Conservation (phyloP, 2,888 invertebrate genomes). For the Drosophila tripunctata region DNA sequence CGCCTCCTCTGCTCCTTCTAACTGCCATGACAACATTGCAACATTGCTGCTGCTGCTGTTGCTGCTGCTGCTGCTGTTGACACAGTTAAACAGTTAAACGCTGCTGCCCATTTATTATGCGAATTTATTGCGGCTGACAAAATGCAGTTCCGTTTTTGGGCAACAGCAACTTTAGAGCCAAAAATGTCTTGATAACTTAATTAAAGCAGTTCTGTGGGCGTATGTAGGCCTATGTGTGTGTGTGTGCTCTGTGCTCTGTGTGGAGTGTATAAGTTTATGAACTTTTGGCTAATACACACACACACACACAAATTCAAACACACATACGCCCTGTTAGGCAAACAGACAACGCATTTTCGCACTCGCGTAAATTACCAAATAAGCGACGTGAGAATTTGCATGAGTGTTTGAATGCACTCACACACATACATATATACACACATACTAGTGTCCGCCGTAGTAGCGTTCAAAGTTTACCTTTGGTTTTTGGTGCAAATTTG, state of each 20-base stretch:
- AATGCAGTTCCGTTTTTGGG: slow-evolving; percentile 46
- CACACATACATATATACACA: neutral
- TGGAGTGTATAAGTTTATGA: slow-evolving; percentile 47
- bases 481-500: slow-evolving; percentile 77
- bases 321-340: slow-evolving; percentile 32
- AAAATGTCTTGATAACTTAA: slow-evolving; percentile 68
- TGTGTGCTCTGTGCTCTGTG: slow-evolving; percentile 31
- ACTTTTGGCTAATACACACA: slow-evolving; percentile 38
- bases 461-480: slow-evolving; percentile 73
- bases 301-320: slow-evolving; percentile 2
- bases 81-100: slow-evolving; percentile 72
- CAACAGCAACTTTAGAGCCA: slow-evolving; percentile 34
- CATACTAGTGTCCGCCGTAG: slow-evolving; percentile 47
- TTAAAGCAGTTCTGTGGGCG: slow-evolving; percentile 40
- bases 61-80: slow-evolving; percentile 57
- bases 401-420: slow-evolving; percentile 30
- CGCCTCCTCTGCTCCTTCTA: slow-evolving; percentile 14
- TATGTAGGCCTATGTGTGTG: slow-evolving; percentile 15
- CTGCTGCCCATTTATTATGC: slow-evolving; percentile 68
- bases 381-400: slow-evolving; percentile 73
- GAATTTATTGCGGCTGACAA: slow-evolving; percentile 63
- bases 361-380: slow-evolving; percentile 78
- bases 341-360: slow-evolving; percentile 70
- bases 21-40: slow-evolving; percentile 52
- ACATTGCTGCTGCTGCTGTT: neutral